Evolutionary conservation across 2,797 vertebrate species (phyloP).

Genomic region (Thaleichthys pacificus): DNA sequence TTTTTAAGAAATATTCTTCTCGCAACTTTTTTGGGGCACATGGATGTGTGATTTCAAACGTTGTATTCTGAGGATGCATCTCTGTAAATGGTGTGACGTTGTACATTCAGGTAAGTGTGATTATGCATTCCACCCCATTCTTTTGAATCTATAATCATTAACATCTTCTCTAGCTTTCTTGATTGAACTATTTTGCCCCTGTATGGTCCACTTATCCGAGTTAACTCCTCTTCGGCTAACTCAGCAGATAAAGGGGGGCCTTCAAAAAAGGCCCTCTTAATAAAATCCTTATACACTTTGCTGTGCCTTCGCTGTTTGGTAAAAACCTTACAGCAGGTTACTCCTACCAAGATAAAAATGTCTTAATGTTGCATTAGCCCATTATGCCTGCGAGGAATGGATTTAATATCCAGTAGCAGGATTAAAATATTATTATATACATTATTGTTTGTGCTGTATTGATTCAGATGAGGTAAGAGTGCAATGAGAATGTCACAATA

Average conservation of each 20-base stretch:
- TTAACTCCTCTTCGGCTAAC: slow-evolving; percentile 77
- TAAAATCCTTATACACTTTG: slow-evolving; percentile 27
- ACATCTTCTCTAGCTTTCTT: slow-evolving; percentile 78
- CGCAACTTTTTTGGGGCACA: too few relatives aligned
- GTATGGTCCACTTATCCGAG: slow-evolving; percentile 79
- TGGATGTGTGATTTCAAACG: not conserved
- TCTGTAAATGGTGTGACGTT: slow-evolving; percentile 28
- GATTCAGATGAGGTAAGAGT: slow-evolving; percentile 70
- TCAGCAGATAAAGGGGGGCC: slow-evolving; percentile 69
- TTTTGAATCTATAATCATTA: slow-evolving; percentile 81
- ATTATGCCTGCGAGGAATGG: slow-evolving; percentile 62
- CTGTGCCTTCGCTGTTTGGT: slow-evolving; percentile 49
- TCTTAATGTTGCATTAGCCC: slow-evolving; percentile 50
- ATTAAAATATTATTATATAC: slow-evolving; percentile 73
- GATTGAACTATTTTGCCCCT: slow-evolving; percentile 76
- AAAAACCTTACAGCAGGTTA: not conserved
- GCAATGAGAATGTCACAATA: slow-evolving; percentile 58
- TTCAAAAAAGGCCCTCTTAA: not conserved
- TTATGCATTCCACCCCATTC: slow-evolving; percentile 73
- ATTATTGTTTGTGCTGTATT: slow-evolving; percentile 70
- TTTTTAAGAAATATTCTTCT: too few relatives aligned
- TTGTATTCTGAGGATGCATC: not conserved
- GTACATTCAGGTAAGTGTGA: slow-evolving; percentile 54
- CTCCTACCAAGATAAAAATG: not conserved
- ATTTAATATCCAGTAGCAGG: slow-evolving; percentile 70